Evolutionary conservation across 2,797 vertebrate genomes (phyloP), one percentile per base, ranked within the genome.

Genomic region (Protosalanx chinensis): DNA sequence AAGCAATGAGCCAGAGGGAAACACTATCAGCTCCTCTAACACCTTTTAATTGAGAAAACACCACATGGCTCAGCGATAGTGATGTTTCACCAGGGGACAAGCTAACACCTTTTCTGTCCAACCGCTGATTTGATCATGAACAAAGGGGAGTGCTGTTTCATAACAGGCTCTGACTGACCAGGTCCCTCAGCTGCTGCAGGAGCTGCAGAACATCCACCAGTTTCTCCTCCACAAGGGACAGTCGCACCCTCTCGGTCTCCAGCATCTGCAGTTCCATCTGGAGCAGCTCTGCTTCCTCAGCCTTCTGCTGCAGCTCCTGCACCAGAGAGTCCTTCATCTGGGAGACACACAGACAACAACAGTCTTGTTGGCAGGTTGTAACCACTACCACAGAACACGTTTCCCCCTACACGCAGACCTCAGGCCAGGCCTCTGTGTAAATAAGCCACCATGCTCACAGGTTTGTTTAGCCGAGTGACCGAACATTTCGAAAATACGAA

Each of bases 241-340:
- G 86, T 16, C 95, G 93, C 6, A 96, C 94, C 66, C 95, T 87
- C 88, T 97, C 96, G 0, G 95, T 94, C 88, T 98, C 96, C 88
- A 97, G 69, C 94, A 95, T 94, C 88, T 96, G 96, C 74, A 98
- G 92, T 88, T 97, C 96, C 92, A 91, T 85, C 85, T 93, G 93
- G 66, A 98, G 87, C 59, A 91, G 73, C 75, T 95, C 94, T 0
- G 89, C 88, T 88, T 98, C 95, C 51, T 93, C 93, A 0, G 77
- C 89, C 82, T 94, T 95, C 82, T 91, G 93, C 85, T 93, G 94
- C 27, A 94, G 88, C 81, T 95, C 94, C 80, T 91, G 90, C 51
- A 92, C 82, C 80, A 94, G 78, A 0, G 92, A 89, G 13, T 92
- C 89, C 81, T 93, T 93, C 72, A 92, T 81, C 96, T 98, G 88